Conservation (phyloP, 2,888 invertebrate species). For the Argyresthia goedartella region DNA sequence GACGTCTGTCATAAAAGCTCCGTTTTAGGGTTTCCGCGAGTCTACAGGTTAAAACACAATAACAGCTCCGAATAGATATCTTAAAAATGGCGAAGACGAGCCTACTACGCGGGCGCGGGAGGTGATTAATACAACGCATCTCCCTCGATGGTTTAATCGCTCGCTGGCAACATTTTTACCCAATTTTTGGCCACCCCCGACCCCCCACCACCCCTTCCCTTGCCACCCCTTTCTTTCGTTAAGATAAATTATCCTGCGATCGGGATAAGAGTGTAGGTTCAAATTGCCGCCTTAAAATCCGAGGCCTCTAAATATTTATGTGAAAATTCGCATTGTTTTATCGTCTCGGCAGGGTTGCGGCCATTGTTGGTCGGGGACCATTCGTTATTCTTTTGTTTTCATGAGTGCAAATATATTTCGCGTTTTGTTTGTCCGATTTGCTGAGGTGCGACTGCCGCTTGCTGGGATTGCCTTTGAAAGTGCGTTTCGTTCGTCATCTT, state of each 20-base stretch:
- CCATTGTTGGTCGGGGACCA: slow-evolving; percentile 5
- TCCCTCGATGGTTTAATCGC: slow-evolving; percentile 69
- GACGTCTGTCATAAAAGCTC: too few species aligned
- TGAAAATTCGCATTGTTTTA: slow-evolving; percentile 4
- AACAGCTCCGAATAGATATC: slow-evolving; percentile 35
- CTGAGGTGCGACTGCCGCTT: background rate
- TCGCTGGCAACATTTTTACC: slow-evolving; percentile 71
- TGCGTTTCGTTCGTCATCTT: background rate
- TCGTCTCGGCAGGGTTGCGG: background rate
- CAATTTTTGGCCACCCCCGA: slow-evolving; percentile 57
- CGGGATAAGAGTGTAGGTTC: slow-evolving; percentile 71
- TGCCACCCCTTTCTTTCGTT: slow-evolving; percentile 70
- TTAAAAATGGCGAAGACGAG: slow-evolving; percentile 50
- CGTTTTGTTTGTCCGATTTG: background rate
- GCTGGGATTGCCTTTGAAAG: background rate
- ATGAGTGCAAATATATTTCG: background rate
- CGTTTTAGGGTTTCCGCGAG: too few species aligned
- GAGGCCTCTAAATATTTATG: slow-evolving; percentile 58
- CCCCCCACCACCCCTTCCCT: slow-evolving; percentile 26
- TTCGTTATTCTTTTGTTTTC: slow-evolving; percentile 10
- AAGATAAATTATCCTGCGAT: slow-evolving; percentile 70
- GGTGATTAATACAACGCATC: slow-evolving; percentile 72
- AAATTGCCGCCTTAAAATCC: slow-evolving; percentile 70
- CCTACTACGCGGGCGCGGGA: slow-evolving; percentile 53
- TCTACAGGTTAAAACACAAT: too few species aligned